phyloP scores from a whole-genome alignment of 1,140 invertebrate genomes.

The Ceratitis capitata region DNA sequence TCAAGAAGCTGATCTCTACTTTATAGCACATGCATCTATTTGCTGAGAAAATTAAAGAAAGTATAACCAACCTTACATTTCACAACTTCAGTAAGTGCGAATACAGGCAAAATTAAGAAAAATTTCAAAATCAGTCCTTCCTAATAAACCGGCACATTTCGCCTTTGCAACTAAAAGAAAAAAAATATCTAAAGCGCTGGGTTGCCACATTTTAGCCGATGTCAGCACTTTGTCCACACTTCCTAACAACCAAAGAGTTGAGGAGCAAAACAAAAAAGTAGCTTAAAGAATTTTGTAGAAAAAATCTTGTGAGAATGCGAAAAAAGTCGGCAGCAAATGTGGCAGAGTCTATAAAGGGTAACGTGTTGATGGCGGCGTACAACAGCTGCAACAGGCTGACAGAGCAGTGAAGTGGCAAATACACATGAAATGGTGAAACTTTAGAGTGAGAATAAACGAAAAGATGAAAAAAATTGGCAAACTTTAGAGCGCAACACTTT shows the following conservation, averaged over 20 bases:
- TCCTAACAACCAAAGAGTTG: background rate
- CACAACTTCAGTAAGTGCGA: no score
- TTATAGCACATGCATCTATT: no score
- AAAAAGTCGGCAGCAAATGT: background rate
- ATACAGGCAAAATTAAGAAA: background rate
- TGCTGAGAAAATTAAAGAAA: no score
- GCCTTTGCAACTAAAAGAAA: background rate
- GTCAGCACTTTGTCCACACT: constrained; percentile 29
- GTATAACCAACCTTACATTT: no score
- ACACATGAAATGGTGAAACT: background rate
- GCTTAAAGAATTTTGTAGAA: background rate
- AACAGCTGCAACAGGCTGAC: constrained; percentile 13
- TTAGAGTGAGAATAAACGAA: background rate
- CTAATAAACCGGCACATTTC: background rate
- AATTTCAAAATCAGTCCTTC: background rate
- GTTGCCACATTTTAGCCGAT: background rate
- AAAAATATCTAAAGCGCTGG: no score
- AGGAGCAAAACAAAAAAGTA: background rate
- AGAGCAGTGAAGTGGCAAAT: background rate
- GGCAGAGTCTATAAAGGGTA: background rate
- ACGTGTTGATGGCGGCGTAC: background rate
- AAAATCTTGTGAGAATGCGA: background rate
- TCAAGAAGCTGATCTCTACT: no score
- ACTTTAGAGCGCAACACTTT: background rate
- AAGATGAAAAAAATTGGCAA: background rate